Conservation (phyloP, 2,113 vertebrate species). For the Regulus satrapa region DNA sequence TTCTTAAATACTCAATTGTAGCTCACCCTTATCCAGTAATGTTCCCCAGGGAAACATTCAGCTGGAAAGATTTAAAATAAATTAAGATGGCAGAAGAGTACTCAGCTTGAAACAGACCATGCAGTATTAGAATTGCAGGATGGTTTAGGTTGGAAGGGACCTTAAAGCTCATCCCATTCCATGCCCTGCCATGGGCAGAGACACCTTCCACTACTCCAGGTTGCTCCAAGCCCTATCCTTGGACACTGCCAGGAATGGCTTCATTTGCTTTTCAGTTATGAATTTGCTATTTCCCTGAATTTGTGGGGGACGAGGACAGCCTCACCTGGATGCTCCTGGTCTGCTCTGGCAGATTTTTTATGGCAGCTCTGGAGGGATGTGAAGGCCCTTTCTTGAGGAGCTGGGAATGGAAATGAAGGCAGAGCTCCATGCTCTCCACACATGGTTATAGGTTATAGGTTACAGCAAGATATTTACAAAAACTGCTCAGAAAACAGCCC, state of each 20-base stretch:
- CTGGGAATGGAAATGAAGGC: not conserved
- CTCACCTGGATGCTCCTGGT: not conserved
- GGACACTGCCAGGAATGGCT: not conserved
- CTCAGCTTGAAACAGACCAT: not conserved
- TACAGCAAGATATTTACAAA: not conserved
- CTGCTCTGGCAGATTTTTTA: not conserved
- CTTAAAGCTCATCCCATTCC: not conserved
- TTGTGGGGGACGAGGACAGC: not conserved
- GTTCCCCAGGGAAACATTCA: not conserved
- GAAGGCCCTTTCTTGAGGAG: not conserved
- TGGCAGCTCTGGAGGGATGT: not conserved
- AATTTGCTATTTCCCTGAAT: not conserved
- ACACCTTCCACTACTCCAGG: not conserved
- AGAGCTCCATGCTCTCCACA: accelerated
- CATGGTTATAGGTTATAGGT: not conserved
- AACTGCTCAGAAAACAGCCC: not conserved
- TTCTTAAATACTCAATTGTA: not conserved
- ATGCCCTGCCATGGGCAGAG: not conserved
- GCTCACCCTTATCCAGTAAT: not conserved
- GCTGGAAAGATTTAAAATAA: not conserved
- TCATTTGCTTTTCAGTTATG: not conserved
- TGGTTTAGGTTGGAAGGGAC: too few relatives aligned
- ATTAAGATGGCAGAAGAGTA: not conserved
- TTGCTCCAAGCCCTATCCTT: accelerated
- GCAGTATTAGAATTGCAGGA: not conserved